Evolutionary conservation across 2,113 vertebrate genomes (phyloP), one percentile per base, ranked within the genome.

Genomic region (Hystrix brachyura): DNA sequence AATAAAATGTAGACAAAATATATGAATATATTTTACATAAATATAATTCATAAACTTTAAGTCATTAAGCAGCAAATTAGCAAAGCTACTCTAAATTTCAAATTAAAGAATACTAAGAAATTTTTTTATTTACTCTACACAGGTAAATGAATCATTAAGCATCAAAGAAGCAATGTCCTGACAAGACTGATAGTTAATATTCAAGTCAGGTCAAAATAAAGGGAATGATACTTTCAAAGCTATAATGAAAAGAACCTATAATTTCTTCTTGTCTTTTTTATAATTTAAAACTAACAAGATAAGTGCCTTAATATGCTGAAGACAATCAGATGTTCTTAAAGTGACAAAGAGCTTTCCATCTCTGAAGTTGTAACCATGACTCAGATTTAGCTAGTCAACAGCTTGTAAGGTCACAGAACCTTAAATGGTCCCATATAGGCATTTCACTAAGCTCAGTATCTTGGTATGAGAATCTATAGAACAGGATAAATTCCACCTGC

Each of bases 221-320:
- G 79, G 89, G 86, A 94, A 96, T 76, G 21, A 69, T n/a, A 93
- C 1, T 92, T 94, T 82, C 60, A 92, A 90, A 83, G 38, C 9
- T 8, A 78, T 80, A 94, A 84, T 65, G 64, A 60, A 92, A 92
- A 95, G 27, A 93, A 92, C 1, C 7, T 34, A 7, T 55, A 91
- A 90, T 55, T 79, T 59, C 60, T 95, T 90, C 34, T 32, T 65
- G 27, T 83, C 78, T 91, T 79, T 90, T 94, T 85, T 59, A 43
- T 51, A 95, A 90, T 95, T 94, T 86, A 94, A 97, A 96, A 57
- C 25, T 5, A 94, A 38, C 34, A 96, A 93, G 91, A 76, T 87
- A 23, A 95, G n/a, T 53, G 53, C 10, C 17, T 84, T 51, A 85
- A 32, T 55, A 94, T 59, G 29, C 32, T 86, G 57, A 85, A 78